Conservation (phyloP, 2,888 invertebrate species). For the Drosophila limbata region DNA sequence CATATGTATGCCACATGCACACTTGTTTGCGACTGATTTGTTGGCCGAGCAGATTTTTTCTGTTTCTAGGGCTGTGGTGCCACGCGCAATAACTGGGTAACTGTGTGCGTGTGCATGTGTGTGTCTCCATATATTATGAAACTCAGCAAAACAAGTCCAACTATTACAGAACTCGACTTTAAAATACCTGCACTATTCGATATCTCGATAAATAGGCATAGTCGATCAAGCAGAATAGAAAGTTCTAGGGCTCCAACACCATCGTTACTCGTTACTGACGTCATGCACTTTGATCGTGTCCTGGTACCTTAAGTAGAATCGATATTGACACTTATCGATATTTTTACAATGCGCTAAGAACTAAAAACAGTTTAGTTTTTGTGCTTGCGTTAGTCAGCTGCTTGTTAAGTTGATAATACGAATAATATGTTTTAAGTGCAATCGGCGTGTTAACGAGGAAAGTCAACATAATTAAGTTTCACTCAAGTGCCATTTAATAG, state of each 20-base stretch:
- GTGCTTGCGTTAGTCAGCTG: too few relatives aligned
- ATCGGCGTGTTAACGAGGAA: neutral
- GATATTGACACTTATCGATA: slow-evolving; percentile 7
- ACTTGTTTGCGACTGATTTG: slow-evolving; percentile 43
- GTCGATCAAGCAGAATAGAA: neutral
- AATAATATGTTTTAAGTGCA: too few relatives aligned
- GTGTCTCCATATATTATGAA: slow-evolving; percentile 17
- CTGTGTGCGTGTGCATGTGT: slow-evolving; percentile 4
- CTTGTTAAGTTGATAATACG: too few relatives aligned
- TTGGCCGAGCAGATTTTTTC: slow-evolving; percentile 63
- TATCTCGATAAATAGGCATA: neutral
- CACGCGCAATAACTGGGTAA: slow-evolving; percentile 45
- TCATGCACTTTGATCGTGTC: slow-evolving; percentile 9
- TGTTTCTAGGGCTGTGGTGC: slow-evolving; percentile 45
- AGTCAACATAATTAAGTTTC: slow-evolving; percentile 7
- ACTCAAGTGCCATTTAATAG: slow-evolving; percentile 8
- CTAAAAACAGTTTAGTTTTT: slow-evolving; percentile 13
- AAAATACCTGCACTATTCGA: slow-evolving; percentile 27
- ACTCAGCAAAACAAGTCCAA: slow-evolving; percentile 24
- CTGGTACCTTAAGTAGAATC: neutral
- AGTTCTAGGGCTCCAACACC: neutral
- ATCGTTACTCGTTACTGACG: neutral
- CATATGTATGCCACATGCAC: slow-evolving; percentile 16
- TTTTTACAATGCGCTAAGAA: neutral
- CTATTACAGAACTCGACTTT: slow-evolving; percentile 11